Conservation (phyloP, 2,888 invertebrate genomes). For the Autographa pulchrina region DNA sequence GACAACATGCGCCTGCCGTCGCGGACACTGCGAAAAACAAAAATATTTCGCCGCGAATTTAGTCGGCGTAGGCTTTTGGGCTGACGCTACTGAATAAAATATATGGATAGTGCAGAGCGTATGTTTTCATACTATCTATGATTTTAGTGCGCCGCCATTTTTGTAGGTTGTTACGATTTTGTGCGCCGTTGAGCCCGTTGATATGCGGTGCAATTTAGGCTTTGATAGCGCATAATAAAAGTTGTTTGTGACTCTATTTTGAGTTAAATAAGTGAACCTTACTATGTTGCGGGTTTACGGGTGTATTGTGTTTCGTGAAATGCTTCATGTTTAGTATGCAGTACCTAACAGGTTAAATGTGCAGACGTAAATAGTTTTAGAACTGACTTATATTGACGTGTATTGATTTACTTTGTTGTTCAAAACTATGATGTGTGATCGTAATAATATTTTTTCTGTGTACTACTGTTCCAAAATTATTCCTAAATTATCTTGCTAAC, state of each 20-base stretch:
- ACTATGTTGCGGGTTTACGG: neutral
- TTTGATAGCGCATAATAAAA: conserved; percentile 23
- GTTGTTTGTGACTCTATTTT: conserved; percentile 31
- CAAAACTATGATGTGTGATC: too few relatives aligned
- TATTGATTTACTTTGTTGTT: neutral
- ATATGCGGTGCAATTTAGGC: conserved; percentile 47
- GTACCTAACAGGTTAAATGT: neutral
- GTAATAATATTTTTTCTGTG: neutral
- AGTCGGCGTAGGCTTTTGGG: conserved; percentile 64
- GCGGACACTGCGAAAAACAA: conserved; percentile 60
- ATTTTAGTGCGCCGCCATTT: conserved; percentile 54
- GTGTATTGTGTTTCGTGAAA: neutral
- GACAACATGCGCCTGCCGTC: conserved; percentile 68
- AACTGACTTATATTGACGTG: neutral
- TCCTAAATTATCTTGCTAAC: neutral
- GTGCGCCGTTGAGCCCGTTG: conserved; percentile 43
- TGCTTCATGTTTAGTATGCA: neutral
- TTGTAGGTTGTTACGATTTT: conserved; percentile 54
- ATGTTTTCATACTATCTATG: conserved; percentile 62
- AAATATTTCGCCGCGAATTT: conserved; percentile 63
- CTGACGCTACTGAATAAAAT: conserved; percentile 71
- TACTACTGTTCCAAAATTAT: neutral
- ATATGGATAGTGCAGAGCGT: conserved; percentile 64
- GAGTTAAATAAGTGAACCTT: conserved; percentile 17
- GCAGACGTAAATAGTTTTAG: neutral